Evolutionary conservation across 2,888 invertebrate genomes (phyloP), one percentile per base, ranked within the genome.

Genomic region (Eulithis testata): DNA sequence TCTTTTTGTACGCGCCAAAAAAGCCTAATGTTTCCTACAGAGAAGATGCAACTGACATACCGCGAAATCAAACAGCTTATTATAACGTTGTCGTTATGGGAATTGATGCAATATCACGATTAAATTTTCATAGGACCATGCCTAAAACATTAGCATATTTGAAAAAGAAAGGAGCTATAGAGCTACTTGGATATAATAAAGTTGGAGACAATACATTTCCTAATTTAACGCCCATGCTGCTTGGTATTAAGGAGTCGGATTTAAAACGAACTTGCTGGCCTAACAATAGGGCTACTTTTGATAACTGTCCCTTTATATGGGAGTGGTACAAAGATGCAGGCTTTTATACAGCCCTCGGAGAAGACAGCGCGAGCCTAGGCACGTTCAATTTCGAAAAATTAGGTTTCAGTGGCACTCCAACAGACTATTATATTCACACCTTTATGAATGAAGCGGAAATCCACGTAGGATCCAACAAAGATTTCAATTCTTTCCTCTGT

Each of bases 181-280:
- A 97, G 82, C 93, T 99, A 82, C 86, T 96, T 72, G 99, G 98
- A 5, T 98, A 97, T 86, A 98, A 97, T 82, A 99, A 98, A 94
- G 96, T 99, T 8, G 99, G 96, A 3, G 98, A 98, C 85, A 99
- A 98, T 85, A 98, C 98, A 0, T 98, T 97, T 83, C 98, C 98
- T 0, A 99, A 99, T 85, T 84, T 99, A 65, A 94, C 97, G 7
- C 97, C 98, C 0, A 94, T 97, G 69, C 88, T 98, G 11, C 95
- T 95, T 3, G 98, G 98, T 0, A 82, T 95, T 51, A 94, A 94
- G 50, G 95, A 95, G 37, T 89, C 91, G 0, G 96, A 97, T 77
- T 83, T 97, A 53, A 91, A 90, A 57, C 88, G 89, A 63, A 93
- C 87, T 0, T 97, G 97, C 79, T 95, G 96, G 94, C 94, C 94